phyloP scores from a whole-genome alignment of 2,797 vertebrate genomes.

The Leuciscus waleckii region DNA sequence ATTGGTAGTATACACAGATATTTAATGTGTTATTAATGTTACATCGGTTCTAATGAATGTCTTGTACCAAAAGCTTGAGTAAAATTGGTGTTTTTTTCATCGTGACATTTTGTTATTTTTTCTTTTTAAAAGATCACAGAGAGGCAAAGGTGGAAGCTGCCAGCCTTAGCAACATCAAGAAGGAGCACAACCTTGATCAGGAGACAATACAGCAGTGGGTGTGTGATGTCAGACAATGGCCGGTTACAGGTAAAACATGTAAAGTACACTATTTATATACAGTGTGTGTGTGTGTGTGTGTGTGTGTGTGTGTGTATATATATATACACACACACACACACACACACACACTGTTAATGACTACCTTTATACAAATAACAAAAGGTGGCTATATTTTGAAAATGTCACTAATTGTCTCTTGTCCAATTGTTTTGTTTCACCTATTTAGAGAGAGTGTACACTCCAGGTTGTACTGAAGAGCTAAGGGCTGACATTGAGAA shows the following conservation, averaged over 20 bases:
- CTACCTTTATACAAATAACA: conserved; percentile 15
- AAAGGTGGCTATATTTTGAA: conserved; percentile 14
- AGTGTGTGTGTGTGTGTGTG: too few species aligned
- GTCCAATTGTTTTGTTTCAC: conserved; percentile 7
- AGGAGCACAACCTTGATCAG: conserved; percentile 27
- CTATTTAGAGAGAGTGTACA: conserved; percentile 28
- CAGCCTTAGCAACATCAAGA: conserved; percentile 8
- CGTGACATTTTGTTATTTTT: not conserved
- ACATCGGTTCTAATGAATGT: not conserved
- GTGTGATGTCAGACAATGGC: conserved; percentile 30
- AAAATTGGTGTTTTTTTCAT: not conserved
- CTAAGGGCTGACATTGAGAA: conserved; percentile 16
- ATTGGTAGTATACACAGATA: not conserved
- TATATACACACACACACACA: not conserved
- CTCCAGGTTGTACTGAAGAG: conserved; percentile 9
- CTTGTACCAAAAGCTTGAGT: not conserved
- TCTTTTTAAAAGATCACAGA: conserved; percentile 16
- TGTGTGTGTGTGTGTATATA: too few species aligned
- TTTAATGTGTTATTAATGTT: not conserved
- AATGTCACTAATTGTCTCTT: conserved; percentile 7
- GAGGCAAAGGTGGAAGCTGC: conserved; percentile 30
- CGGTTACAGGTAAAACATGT: conserved; percentile 15
- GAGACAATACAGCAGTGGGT: conserved; percentile 34
- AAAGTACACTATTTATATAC: not conserved
- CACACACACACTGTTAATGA: not conserved